A percentile compares a stretch with the other conserved stretches of the same genome.
Conservation (phyloP, 2,113 vertebrate genomes). For the Eleginops maclovinus region DNA sequence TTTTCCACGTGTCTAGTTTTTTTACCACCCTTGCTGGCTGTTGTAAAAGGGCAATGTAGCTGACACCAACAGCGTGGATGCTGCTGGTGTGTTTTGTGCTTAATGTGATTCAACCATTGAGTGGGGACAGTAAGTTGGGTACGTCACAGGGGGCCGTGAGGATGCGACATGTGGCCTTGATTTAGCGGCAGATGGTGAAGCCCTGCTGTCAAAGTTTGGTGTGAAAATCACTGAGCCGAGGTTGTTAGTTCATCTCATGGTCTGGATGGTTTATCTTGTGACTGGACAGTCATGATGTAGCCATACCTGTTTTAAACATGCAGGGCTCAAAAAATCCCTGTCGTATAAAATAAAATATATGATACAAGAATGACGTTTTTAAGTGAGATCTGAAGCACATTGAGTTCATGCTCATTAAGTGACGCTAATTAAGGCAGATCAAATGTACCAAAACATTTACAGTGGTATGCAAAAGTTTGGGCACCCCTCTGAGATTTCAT, state of each 20-base stretch:
- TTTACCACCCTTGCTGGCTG: conserved; percentile 17
- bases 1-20: not conserved
- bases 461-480: too few species aligned
- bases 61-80: conserved; percentile 29
- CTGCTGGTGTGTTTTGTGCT: conserved; percentile 36
- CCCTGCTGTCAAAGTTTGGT: conserved; percentile 44
- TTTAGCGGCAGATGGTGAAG: conserved; percentile 55
- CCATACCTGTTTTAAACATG: not conserved
- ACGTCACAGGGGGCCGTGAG: conserved; percentile 33
- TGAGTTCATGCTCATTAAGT: not conserved
- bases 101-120: conserved; percentile 39
- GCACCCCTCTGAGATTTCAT: too few species aligned
- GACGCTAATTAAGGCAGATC: not conserved
- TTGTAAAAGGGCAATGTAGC: conserved; percentile 39
- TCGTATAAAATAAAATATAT: not conserved
- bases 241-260: not conserved
- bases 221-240: conserved; percentile 35
- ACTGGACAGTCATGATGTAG: not conserved
- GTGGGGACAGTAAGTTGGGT: conserved; percentile 50
- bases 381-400: not conserved
- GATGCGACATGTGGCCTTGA: conserved; percentile 53
- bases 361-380: not conserved
- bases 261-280: not conserved
- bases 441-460: too few species aligned
- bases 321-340: not conserved